Conservation (phyloP, 2,797 vertebrate species). For the Fringilla coelebs region DNA sequence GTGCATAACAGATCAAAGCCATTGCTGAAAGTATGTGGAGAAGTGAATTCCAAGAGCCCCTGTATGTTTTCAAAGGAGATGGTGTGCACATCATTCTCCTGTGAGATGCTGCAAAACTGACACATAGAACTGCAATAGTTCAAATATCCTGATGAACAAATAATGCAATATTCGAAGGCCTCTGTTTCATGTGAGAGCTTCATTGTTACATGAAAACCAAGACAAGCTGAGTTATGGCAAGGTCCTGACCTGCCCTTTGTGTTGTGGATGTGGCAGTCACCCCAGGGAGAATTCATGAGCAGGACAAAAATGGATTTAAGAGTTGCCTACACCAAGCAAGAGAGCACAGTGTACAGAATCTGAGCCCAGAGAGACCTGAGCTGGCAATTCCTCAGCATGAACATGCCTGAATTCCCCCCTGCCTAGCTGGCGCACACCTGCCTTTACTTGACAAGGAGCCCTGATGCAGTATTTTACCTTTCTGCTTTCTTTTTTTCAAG, state of each 20-base stretch:
- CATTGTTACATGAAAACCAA: constrained; percentile 14
- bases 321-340: background rate
- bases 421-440: background rate
- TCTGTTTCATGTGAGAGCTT: background rate
- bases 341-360: background rate
- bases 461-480: background rate
- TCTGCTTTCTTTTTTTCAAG: background rate
- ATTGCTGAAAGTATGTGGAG: background rate
- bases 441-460: background rate
- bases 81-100: background rate
- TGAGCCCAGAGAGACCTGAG: background rate
- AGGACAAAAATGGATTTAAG: constrained; percentile 29
- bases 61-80: background rate
- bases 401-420: background rate
- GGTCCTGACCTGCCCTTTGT: constrained; percentile 35
- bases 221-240: constrained; percentile 28
- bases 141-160: constrained; percentile 18
- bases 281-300: background rate
- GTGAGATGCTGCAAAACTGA: background rate
- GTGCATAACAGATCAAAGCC: constrained; percentile 21
- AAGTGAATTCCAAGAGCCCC: background rate
- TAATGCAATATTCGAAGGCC: background rate
- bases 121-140: background rate
- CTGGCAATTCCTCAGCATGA: background rate
- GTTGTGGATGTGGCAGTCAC: background rate